phyloP scores from a whole-genome alignment of 2,888 invertebrate species.

The Stenichneumon culpator region DNA sequence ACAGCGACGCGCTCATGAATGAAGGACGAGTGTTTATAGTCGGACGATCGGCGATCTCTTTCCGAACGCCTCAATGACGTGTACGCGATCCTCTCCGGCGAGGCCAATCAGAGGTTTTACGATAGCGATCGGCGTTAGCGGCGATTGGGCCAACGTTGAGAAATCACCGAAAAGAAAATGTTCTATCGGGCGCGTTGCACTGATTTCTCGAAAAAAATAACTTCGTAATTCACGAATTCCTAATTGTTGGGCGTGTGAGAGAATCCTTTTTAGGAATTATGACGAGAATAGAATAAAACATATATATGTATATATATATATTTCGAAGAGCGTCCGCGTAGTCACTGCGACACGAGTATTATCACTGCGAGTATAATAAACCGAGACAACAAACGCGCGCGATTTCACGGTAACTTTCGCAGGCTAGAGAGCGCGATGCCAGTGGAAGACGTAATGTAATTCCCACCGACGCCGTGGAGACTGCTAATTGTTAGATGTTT shows the following conservation, averaged over 20 bases:
- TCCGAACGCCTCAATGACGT: conserved; percentile 69
- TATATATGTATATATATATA: conserved; percentile 21
- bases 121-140: conserved; percentile 32
- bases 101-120: conserved; percentile 64
- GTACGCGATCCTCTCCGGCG: conserved; percentile 65
- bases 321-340: conserved; percentile 60
- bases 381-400: conserved; percentile 18
- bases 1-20: conserved; percentile 69
- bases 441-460: conserved; percentile 5
- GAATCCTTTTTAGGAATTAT: conserved; percentile 56
- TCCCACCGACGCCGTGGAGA: conserved; percentile 1
- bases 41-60: conserved; percentile 62
- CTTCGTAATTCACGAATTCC: conserved; percentile 56
- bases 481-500: conserved; percentile 61
- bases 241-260: conserved; percentile 46
- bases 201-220: conserved; percentile 36
- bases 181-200: conserved; percentile 5
- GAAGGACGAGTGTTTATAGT: conserved; percentile 69
- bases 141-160: not conserved
- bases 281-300: conserved; percentile 18
- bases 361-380: conserved; percentile 10
- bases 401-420: conserved; percentile 46
- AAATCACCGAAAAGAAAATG: conserved; percentile 18
- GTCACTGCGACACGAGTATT: conserved; percentile 3
- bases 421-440: not conserved